Base-by-base conservation (phyloP, 2,888 invertebrate genomes). In the Axea sp. region DNA sequence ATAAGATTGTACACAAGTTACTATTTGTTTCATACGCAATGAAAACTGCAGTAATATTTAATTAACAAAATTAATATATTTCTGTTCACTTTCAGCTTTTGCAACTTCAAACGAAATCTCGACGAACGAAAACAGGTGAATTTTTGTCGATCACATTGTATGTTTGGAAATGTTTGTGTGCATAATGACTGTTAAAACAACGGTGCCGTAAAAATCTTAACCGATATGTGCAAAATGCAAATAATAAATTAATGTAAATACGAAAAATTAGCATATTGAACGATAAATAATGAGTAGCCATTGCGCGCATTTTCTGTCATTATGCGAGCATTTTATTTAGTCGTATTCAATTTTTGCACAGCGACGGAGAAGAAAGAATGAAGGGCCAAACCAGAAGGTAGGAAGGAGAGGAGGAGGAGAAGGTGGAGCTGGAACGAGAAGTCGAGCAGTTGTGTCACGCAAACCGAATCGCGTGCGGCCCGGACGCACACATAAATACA, bases 371-470 rank as follows among this genome's bases (percentile, higher is more conserved):
- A 59, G 51, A 55, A 62, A 53, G 45, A 43, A 14, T 24, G 26
- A 6, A 2, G 19, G 8, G 17, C 6, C 17, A 17, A 12, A 22
- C 24, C 28, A 37, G 39, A 8, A 49, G 47, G 39, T 28, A 57
- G 35, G 43, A 71, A 47, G 67, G 39, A 41, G 55, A 65, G 14
- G 57, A 43, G 19, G 28, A 43, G n/a, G 59, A 47, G 28, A 19
- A 39, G 12, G 5, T 1, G 12, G 12, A 31, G n/a, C n/a, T n/a
- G n/a, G n/a, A 31, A 62, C 43, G 51, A 53, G 53, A 76, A 67
- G 64, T 60, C 62, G 45, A 71, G 73, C 74, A 75, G 76, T 76
- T 76, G 76, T 73, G 77, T 77, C 77, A 74, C 76, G 78, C 77
- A 72, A 79, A 26, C 65, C 37, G 26, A 55, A 79, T 79, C 76